phyloP scores from a whole-genome alignment of 2,888 invertebrate species.

The Pseudeuparius sepicola region DNA sequence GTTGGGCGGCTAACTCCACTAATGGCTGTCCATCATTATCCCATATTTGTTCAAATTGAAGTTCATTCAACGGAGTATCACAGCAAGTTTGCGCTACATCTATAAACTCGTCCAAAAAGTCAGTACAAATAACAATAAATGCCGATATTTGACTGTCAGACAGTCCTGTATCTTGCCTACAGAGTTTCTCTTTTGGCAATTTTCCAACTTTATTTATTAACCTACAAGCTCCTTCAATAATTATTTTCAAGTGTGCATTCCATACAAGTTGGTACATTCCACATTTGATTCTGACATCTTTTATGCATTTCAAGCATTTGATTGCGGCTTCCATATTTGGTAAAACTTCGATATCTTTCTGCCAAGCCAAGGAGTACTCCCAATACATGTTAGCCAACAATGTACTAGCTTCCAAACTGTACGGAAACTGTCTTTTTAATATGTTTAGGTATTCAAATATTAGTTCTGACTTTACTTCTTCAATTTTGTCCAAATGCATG shows the following conservation, averaged over 20 bases:
- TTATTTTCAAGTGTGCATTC: slow-evolving; percentile 78
- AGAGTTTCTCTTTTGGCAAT: slow-evolving; percentile 75
- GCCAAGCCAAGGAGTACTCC: slow-evolving; percentile 86
- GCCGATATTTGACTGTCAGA: slow-evolving; percentile 50
- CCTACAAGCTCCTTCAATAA: slow-evolving; percentile 64
- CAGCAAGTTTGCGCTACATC: slow-evolving; percentile 36
- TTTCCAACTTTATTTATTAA: slow-evolving; percentile 74
- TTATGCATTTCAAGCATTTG: slow-evolving; percentile 55
- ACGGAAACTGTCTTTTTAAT: slow-evolving; percentile 71
- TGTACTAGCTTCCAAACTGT: slow-evolving; percentile 69
- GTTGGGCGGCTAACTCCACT: slow-evolving; percentile 63
- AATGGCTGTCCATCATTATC: slow-evolving; percentile 54
- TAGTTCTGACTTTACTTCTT: slow-evolving; percentile 30
- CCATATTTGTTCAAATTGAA: slow-evolving; percentile 55
- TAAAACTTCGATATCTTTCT: slow-evolving; percentile 59
- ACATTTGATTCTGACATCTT: slow-evolving; percentile 58
- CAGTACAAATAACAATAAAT: slow-evolving; percentile 40
- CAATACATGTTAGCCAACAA: slow-evolving; percentile 80
- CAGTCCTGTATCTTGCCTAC: slow-evolving; percentile 65
- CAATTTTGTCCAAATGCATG: slow-evolving; percentile 19
- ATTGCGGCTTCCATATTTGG: slow-evolving; percentile 61
- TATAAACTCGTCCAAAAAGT: slow-evolving; percentile 43
- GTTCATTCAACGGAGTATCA: slow-evolving; percentile 35
- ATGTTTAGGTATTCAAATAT: slow-evolving; percentile 54
- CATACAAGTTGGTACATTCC: slow-evolving; percentile 79